Base-by-base conservation (phyloP, 2,113 vertebrate genomes). In the Tichodroma muraria region DNA sequence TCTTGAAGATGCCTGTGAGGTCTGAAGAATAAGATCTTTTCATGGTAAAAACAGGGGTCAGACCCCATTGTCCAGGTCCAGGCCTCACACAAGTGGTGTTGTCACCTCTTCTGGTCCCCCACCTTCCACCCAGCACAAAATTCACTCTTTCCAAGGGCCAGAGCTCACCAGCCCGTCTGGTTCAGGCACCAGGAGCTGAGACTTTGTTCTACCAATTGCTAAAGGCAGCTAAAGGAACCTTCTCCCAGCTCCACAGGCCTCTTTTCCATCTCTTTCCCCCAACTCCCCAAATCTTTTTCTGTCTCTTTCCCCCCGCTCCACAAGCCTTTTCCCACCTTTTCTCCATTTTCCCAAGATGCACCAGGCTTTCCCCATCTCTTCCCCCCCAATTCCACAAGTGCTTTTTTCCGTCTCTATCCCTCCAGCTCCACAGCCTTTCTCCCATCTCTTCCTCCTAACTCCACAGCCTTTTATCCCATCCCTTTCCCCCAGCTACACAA, bases 71-170 rank as follows among this genome's bases (percentile, higher is more conserved):
- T 9, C 19, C 49, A 22, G 24, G 8, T 2, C 47, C 50, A 66
- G 57, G 1, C 19, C 37, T 52, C 70, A 9, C 11, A 14, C 16
- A 44, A 37, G 1, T 5, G 17, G 9, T 0, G 0, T 2, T 56
- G 23, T 8, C 8, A 1, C 17, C 47, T 56, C 61, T 28, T 52
- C 13, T 27, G 35, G 11, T 3, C 45, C 75, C 10, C 44, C 28
- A 13, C 9, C 68, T 17, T 27, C n/a, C 15, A 24, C 4, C 42
- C 53, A n/a, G 79, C 22, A 68, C 78, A 63, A 57, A 83, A 42
- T 17, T 45, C 21, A 0, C 42, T 21, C 40, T 40, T 33, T 16
- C 31, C 45, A 10, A 12, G 45, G 56, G 30, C 16, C 11, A 5
- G 49, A 45, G 13, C 0, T 40, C 25, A 30, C 24, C 30, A 8